phyloP scores from a whole-genome alignment of 2,888 invertebrate species.

The Heteropelma amictum region DNA sequence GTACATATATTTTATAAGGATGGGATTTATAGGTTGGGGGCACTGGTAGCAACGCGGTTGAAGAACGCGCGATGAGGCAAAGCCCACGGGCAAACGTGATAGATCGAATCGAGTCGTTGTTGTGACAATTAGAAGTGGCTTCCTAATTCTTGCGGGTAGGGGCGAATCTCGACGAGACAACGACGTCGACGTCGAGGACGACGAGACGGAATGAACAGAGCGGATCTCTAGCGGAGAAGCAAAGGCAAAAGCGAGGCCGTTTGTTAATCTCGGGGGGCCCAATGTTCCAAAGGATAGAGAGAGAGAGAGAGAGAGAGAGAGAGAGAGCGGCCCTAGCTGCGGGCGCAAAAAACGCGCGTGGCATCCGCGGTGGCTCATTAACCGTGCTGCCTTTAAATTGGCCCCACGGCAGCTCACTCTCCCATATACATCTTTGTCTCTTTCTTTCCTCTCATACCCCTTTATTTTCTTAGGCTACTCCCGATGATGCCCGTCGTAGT shows the following conservation, averaged over 20 bases:
- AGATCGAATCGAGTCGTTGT: slow-evolving; percentile 55
- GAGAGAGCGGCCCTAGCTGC: slow-evolving; percentile 59
- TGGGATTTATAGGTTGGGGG: neutral
- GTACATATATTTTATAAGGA: neutral
- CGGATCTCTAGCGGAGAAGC: slow-evolving; percentile 37
- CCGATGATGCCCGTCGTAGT: slow-evolving; percentile 18
- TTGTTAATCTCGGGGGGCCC: slow-evolving; percentile 69
- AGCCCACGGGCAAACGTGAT: slow-evolving; percentile 44
- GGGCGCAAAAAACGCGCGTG: slow-evolving; percentile 75
- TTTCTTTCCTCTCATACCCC: slow-evolving; percentile 22
- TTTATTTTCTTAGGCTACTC: slow-evolving; percentile 66
- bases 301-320: slow-evolving; percentile 44
- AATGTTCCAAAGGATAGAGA: slow-evolving; percentile 49
- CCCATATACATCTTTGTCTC: no score
- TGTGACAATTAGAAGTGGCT: slow-evolving; percentile 60
- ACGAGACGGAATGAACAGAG: slow-evolving; percentile 12
- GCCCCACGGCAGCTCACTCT: slow-evolving; percentile 71
- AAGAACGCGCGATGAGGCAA: slow-evolving; percentile 11
- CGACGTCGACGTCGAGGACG: slow-evolving; percentile 3
- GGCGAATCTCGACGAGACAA: slow-evolving; percentile 11
- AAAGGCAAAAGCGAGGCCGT: slow-evolving; percentile 65
- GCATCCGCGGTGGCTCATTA: slow-evolving; percentile 77
- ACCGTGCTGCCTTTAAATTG: slow-evolving; percentile 76
- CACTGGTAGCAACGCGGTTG: slow-evolving; percentile 30
- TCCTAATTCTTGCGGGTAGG: slow-evolving; percentile 54